Evolutionary conservation across 1,140 invertebrate genomes (phyloP).

Genomic region (Monomorium pharaonis): DNA sequence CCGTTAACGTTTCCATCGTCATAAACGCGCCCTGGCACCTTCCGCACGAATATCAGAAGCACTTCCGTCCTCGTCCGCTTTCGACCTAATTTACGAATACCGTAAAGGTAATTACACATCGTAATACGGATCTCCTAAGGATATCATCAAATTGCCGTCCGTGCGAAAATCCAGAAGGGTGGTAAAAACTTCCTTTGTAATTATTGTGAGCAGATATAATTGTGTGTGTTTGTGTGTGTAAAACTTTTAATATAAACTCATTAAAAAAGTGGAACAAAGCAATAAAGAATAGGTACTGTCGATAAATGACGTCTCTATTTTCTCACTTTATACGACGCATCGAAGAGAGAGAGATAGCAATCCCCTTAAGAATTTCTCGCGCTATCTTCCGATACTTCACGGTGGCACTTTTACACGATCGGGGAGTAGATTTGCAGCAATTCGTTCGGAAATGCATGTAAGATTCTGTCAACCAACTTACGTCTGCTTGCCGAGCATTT

Average conservation of each 20-base stretch:
- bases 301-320: background rate
- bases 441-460: conserved; percentile 1
- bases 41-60: conserved; percentile 23
- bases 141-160: background rate
- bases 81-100: conserved; percentile 42
- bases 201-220: background rate
- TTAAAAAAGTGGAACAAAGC: background rate
- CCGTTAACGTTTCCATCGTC: conserved; percentile 42
- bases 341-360: background rate
- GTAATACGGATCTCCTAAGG: background rate
- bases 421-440: background rate
- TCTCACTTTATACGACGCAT: background rate
- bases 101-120: conserved; percentile 22
- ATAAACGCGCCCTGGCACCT: conserved; percentile 19
- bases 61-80: conserved; percentile 12
- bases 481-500: conserved; percentile 7
- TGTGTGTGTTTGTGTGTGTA: too few relatives aligned
- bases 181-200: background rate
- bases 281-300: background rate
- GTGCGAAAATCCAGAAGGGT: background rate
- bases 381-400: background rate
- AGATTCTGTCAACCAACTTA: conserved; percentile 29
- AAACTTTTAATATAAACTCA: background rate
- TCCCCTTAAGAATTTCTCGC: background rate
- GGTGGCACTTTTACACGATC: background rate